Evolutionary conservation across 2,113 vertebrate species (phyloP).

Genomic region (Typhlomys cinereus): DNA sequence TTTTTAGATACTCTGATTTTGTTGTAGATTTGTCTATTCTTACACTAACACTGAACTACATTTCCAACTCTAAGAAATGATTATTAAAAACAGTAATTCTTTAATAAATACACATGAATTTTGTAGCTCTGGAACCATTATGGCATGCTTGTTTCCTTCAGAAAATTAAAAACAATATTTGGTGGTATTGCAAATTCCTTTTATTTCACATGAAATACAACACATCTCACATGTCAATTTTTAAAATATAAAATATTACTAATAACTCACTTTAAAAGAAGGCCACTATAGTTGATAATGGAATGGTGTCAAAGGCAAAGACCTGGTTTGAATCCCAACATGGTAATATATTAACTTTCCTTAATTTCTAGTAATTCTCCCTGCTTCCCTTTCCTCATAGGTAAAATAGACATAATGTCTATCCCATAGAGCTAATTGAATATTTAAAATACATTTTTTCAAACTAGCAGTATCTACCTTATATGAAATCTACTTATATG

Average conservation of each 20-base stretch:
- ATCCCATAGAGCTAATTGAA: background rate
- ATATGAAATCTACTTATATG: background rate
- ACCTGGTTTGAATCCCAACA: background rate
- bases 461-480: background rate
- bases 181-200: background rate
- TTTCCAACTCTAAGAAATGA: background rate
- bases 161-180: constrained; percentile 16
- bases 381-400: background rate
- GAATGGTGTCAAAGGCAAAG: background rate
- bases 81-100: background rate
- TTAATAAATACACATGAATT: background rate
- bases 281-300: background rate
- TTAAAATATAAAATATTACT: background rate
- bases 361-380: background rate
- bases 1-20: constrained; percentile 1
- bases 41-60: background rate
- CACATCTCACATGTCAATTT: background rate
- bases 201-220: background rate
- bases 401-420: background rate
- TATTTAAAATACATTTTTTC: background rate
- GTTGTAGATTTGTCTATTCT: background rate
- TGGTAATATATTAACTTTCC: background rate
- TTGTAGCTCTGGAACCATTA: background rate
- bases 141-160: background rate
- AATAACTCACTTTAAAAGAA: background rate